Percentiles rank a stretch among this genome's conserved stretches.
Conservation (phyloP, 2,797 vertebrate species). For the Echiichthys vipera region DNA sequence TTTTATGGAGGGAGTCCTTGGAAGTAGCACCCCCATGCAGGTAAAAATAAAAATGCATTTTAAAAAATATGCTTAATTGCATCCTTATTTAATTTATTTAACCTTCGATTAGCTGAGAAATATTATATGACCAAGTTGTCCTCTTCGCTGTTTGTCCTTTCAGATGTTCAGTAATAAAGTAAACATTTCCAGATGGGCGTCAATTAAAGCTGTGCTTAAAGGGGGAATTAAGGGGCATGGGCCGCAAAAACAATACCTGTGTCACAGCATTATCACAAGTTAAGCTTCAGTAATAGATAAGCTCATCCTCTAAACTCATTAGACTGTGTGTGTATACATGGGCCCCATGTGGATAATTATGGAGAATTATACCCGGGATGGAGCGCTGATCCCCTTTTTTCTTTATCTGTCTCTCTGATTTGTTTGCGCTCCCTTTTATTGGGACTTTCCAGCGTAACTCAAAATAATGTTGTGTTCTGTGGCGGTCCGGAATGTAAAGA, state of each 20-base stretch:
- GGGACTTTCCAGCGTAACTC: slow-evolving; percentile 61
- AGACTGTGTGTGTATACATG: slow-evolving; percentile 73
- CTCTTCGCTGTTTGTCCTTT: neutral
- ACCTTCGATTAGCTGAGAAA: too few species aligned
- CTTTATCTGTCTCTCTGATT: slow-evolving; percentile 49
- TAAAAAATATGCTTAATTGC: too few species aligned
- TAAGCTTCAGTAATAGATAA: slow-evolving; percentile 66
- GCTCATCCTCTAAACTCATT: slow-evolving; percentile 68
- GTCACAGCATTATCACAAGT: slow-evolving; percentile 62
- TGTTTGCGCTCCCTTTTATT: slow-evolving; percentile 55
- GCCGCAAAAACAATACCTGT: slow-evolving; percentile 25
- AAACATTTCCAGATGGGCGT: neutral
- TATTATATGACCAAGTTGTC: too few species aligned
- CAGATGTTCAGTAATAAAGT: neutral
- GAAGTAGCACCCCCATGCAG: too few species aligned
- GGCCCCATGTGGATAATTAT: slow-evolving; percentile 73
- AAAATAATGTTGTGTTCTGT: slow-evolving; percentile 9
- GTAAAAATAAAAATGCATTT: too few species aligned
- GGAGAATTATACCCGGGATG: slow-evolving; percentile 61
- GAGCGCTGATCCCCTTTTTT: slow-evolving; percentile 65
- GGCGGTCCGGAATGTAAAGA: slow-evolving; percentile 2
- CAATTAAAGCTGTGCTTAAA: neutral
- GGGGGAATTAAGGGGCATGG: slow-evolving; percentile 16
- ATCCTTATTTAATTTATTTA: too few species aligned
- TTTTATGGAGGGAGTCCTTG: too few species aligned